Evolutionary conservation across 35 echinoderm and acorn worm genomes (phyloP).

Genomic region (Apostichopus japonicus): DNA sequence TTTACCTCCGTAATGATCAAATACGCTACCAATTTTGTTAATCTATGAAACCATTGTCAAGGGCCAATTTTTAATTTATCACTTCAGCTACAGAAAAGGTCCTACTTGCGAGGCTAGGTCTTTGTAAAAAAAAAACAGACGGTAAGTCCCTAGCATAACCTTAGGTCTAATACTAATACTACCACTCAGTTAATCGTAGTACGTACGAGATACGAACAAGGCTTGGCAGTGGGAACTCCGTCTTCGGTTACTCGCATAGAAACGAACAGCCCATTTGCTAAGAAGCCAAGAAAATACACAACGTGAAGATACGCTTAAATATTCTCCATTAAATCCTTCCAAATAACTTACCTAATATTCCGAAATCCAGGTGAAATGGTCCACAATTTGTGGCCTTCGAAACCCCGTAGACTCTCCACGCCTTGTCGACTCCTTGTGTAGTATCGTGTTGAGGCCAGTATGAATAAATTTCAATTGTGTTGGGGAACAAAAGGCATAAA

Average conservation of each 20-base stretch:
- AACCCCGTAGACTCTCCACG: constrained; percentile 29
- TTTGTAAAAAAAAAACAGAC: neutral
- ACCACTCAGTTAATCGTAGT: neutral
- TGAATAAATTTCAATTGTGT: constrained; percentile 56
- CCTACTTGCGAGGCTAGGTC: neutral
- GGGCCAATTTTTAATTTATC: neutral
- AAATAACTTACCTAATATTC: constrained; percentile 21
- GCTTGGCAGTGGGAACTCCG: neutral
- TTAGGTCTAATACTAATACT: neutral
- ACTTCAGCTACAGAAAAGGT: neutral
- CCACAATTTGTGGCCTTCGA: constrained; percentile 25
- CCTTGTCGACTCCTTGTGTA: constrained; percentile 24
- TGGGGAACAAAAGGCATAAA: constrained; percentile 55
- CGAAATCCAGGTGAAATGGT: constrained; percentile 44
- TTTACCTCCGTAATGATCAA: neutral
- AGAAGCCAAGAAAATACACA: neutral
- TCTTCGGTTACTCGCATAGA: neutral
- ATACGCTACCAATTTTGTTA: neutral
- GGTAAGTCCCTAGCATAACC: neutral
- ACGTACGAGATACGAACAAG: neutral
- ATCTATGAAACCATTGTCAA: neutral
- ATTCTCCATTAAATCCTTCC: neutral
- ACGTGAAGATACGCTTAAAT: neutral
- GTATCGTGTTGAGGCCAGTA: constrained; percentile 28
- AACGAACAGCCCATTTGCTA: neutral